Conservation (phyloP, 2,797 vertebrate species). For the Rhinoraja longicauda region DNA sequence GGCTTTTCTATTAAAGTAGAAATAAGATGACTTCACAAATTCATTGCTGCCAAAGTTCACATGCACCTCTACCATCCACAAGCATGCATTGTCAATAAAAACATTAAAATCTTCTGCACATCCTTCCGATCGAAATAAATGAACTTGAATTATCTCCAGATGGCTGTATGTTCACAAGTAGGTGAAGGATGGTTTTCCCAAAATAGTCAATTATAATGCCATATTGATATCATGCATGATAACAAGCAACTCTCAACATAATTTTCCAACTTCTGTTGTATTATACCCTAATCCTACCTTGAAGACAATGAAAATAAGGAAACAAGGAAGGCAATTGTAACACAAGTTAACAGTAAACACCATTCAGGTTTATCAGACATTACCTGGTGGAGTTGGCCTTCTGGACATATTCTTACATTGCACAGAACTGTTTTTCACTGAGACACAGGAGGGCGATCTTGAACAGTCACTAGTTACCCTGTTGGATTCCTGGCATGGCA, state of each 20-base stretch:
- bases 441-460: constrained; percentile 36
- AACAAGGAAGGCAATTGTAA: constrained; percentile 18
- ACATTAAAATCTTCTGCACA: not conserved
- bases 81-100: not conserved
- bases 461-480: constrained; percentile 31
- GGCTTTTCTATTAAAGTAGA: not conserved
- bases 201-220: not conserved
- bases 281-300: not conserved
- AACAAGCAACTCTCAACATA: not conserved
- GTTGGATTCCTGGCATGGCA: constrained; percentile 27
- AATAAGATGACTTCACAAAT: not conserved
- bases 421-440: constrained; percentile 76
- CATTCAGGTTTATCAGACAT: constrained; percentile 26
- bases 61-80: not conserved
- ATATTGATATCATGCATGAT: constrained; percentile 6
- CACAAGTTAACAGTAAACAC: constrained; percentile 16
- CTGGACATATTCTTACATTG: constrained; percentile 92
- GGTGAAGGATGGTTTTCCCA: not conserved
- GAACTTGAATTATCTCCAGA: not conserved
- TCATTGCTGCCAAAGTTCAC: not conserved
- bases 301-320: not conserved
- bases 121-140: not conserved
- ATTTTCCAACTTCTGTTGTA: no score
- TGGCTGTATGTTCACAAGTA: not conserved
- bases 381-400: constrained; percentile 81